Base-by-base conservation (phyloP, 2,113 vertebrate genomes). In the Silurus meridionalis region DNA sequence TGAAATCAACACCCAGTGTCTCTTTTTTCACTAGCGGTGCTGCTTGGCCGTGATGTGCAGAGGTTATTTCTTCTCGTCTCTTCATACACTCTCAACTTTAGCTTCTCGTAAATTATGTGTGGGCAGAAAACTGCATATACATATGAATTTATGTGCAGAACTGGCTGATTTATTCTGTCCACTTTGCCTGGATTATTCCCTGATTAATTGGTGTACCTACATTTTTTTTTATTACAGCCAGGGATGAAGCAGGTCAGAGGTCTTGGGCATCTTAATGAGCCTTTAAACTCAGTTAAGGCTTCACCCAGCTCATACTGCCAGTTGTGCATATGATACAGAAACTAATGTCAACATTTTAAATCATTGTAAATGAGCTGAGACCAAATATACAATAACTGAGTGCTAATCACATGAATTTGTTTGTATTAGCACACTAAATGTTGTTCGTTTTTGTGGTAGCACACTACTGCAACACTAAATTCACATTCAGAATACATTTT, bases 161-260 rank as follows among this genome's bases (percentile, higher is more conserved):
- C 82, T 28, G 52, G 58, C 37, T 64, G n/a, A 52, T 23, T 50
- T 57, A 19, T 82, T 60, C 17, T 2, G 11, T 50, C 55, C 63
- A 46, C 69, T 21, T 10, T 86, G 53, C 69, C 48, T 83, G 53
- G 23, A 53, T 88, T 37, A 25, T 81, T 77, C 78, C 17, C 52
- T 85, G 78, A 86, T 88, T 86, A 52, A 8, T 87, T 8, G 50
- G 83, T 88, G 88, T 89, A 83, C 87, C 83, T 88, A 75, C 84
- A 81, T 48, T 60, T 83, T 58, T 37, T 37, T 74, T 66, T 28
- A 9, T 63, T 81, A 67, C 86, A 82, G 69, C 63, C 85, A 50
- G 13, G 63, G 81, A 28, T 19, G 28, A 50, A 48, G 13, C 17
- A 61, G 78, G 74, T 58, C 57, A 83, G 80, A 71, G 52, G 50